A percentile compares a stretch with the other conserved stretches of the same genome.
phyloP scores from a whole-genome alignment of 2,113 vertebrate species.

The Mastomys coucha region DNA sequence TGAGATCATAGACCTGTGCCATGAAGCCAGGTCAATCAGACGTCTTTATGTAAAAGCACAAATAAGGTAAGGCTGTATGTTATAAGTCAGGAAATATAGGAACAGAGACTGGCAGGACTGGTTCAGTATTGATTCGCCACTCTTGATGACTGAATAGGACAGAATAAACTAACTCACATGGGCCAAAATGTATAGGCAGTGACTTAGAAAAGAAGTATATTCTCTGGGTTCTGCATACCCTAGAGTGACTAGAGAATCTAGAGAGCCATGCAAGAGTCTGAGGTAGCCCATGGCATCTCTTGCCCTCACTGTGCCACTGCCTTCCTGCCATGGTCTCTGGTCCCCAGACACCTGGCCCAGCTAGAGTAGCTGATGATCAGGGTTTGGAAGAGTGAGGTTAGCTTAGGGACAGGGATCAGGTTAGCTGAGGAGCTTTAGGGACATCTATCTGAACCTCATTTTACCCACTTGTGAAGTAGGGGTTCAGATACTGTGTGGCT shows the following conservation, averaged over 20 bases:
- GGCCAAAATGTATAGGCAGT: not conserved
- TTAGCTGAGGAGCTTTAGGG: not conserved
- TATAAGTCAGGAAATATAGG: too few species aligned
- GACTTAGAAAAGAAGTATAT: not conserved
- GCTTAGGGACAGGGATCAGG: too few species aligned
- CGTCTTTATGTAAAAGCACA: not conserved
- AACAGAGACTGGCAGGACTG: not conserved
- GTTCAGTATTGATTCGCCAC: not conserved
- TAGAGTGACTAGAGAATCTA: not conserved
- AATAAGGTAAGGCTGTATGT: not conserved
- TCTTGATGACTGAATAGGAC: not conserved
- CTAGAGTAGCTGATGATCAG: not conserved
- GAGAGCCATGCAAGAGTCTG: not conserved
- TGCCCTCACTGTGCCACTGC: fast-evolving
- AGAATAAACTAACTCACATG: not conserved
- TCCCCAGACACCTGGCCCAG: not conserved
- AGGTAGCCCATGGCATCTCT: not conserved
- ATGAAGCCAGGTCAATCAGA: not conserved
- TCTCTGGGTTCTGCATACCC: not conserved
- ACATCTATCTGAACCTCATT: not conserved
- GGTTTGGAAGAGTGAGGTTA: not conserved
- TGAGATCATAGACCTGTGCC: not conserved
- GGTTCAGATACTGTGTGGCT: not conserved
- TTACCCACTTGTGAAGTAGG: not conserved
- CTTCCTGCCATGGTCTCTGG: not conserved